Base-by-base conservation (phyloP, 2,797 vertebrate species). In the Tragopan temminckii region DNA sequence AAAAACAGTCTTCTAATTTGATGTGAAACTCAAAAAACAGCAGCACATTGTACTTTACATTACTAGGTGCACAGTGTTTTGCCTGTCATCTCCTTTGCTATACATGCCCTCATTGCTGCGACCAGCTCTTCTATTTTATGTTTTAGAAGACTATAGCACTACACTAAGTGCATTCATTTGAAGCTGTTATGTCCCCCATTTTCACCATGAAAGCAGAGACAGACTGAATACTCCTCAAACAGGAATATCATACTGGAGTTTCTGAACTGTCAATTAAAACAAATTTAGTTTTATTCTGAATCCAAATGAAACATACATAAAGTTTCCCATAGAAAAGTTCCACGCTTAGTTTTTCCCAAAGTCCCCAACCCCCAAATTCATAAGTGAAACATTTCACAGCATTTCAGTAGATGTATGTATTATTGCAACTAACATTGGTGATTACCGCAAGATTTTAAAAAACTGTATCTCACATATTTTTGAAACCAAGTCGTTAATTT, bases 201-300 rank as follows among this genome's bases (percentile, higher is more conserved):
- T 16, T 27, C 81, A 75, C 78, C 25, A 36, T 3, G 7, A 85
- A 85, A 29, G 50, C 2, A 62, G 70, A 57, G 91, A 75, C 1
- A 71, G 42, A 55, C 21, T 29, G 25, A 88, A 20, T 53, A 13
- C 48, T 82, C 48, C 42, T 64, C 53, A 71, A 23, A 68, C 6
- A 59, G 29, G 14, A 90, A 36, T 6, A 3, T 63, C 78, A 66
- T 46, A 75, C 16, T 57, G n/a, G 42, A 72, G 63, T 83, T 83
- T 62, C 63, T 48, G 24, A 95, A 82, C n/a, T 77, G n/a, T 31
- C 59, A 66, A 23, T 15, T 57, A 40, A 95, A 93, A 84, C 7
- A 76, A 80, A 67, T 76, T 69, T 48, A 67, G 50, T 55, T 91
- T 92, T 84, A 88, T 93, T 96, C 80, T 79, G 40, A 80, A 86